A percentile compares a stretch with the other conserved stretches of the same genome.
These are phyloP conservation scores for Tragelaphus eurycerus DNA, from an alignment of 2,797 vertebrate genomes.

Conservation along the genomic window DNA sequence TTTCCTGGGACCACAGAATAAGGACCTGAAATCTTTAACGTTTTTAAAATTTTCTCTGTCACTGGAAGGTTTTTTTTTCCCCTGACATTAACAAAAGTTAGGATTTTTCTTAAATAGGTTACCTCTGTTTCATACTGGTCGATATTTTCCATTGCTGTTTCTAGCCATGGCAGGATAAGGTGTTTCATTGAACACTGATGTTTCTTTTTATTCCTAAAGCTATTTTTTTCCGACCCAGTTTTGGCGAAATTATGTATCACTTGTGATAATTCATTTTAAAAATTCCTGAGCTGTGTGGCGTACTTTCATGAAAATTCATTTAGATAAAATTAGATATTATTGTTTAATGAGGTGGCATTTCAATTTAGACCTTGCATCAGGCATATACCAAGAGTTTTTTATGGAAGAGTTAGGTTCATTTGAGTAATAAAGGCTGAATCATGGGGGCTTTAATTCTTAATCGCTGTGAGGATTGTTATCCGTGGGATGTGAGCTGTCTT, in stretches of 20 bases:
- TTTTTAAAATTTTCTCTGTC: not conserved
- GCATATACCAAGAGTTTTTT: constrained; percentile 92
- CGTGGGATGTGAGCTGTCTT: constrained; percentile 98
- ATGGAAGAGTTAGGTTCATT: constrained; percentile 99
- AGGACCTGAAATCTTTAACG: not conserved
- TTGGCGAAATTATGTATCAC: constrained; percentile 88
- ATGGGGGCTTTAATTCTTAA: constrained; percentile 99
- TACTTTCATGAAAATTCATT: constrained; percentile 91
- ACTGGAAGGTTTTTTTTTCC: not conserved
- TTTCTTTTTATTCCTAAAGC: constrained; percentile 84
- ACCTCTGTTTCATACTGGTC: constrained; percentile 60
- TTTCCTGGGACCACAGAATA: not conserved
- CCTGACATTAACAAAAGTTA: constrained; percentile 61
- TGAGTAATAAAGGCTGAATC: constrained; percentile 99
- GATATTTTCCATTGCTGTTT: constrained; percentile 45
- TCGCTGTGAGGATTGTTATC: constrained; percentile 99
- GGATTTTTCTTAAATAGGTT: constrained; percentile 74
- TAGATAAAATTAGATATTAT: constrained; percentile 92
- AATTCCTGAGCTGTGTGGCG: constrained; percentile 89
- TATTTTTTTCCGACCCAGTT: constrained; percentile 83
- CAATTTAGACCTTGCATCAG: constrained; percentile 90
- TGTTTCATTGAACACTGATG: constrained; percentile 79
- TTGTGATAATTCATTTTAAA: constrained; percentile 90
- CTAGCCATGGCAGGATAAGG: constrained; percentile 69
- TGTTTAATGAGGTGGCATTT: constrained; percentile 93